Evolutionary conservation across 2,113 vertebrate species (phyloP), one percentile per base, ranked within the genome.

Genomic region (Colossoma macropomum): DNA sequence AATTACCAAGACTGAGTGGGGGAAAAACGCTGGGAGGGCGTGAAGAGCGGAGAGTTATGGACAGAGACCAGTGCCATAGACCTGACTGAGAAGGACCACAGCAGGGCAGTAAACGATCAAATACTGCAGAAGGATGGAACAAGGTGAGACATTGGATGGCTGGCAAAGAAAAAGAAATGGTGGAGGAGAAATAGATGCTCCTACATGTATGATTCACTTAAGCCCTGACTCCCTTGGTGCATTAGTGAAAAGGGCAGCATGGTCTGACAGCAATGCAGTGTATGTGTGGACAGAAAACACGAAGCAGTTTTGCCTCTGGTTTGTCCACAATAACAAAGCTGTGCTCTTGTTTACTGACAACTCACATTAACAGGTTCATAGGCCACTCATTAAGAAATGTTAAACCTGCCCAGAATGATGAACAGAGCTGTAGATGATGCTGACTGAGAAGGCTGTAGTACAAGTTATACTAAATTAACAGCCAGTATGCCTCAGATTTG

Each of bases 121-220:
- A 65, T 78, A 87, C 85, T 85, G 86, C 89, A 68, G 63, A 66
- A 88, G 83, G 9, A 34, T 75, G 80, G 74, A 79, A 81, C 32
- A 81, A 13, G 84, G 78, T 87, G 87, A 2, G 52, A 77, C 83
- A 16, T 70, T n/a, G 11, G 77, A 69, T 15, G 17, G n/a, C 23
- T 34, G 10, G 4, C 23, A 70, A 5, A 70, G 76, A 72, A 84
- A 79, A 7, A 4, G 19, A n/a, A 38, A 73, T 41, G 70, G 0
- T 38, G 12, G 19, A 17, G 11, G 21, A 28, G 17, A 38, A 70
- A 10, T 13, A 52, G 68, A 62, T 50, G 66, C 7, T 19, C 19
- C 66, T 70, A 7, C 32, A 38, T 38, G 21, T 12, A 41, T 70
- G 38, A 70, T 41, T 70, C 32, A 70, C n/a, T 68, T 68, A 68